These are phyloP conservation scores for Apteryx owenii DNA, from an alignment of 2,113 vertebrate genomes.

Conservation along the genomic window DNA sequence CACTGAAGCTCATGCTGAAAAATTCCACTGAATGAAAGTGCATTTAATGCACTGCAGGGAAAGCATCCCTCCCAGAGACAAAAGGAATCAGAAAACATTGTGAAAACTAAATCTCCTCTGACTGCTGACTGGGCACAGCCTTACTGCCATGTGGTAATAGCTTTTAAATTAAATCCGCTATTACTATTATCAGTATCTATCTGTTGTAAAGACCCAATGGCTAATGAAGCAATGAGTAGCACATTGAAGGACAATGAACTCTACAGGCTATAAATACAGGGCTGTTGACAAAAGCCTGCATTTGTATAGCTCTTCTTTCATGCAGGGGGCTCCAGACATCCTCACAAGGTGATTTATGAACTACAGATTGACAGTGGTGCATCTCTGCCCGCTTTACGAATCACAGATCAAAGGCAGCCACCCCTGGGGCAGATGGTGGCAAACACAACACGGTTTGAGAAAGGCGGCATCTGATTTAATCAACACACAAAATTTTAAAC, in stretches of 20 bases:
- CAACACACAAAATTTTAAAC: neutral
- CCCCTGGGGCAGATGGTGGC: neutral
- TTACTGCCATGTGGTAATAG: neutral
- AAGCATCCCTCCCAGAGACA: neutral
- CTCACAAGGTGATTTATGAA: fast-evolving
- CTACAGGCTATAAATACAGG: neutral
- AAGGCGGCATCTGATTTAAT: neutral
- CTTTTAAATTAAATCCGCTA: neutral
- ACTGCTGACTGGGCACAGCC: neutral
- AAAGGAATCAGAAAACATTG: neutral
- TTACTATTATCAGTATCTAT: fast-evolving
- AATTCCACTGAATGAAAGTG: neutral
- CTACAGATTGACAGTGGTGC: neutral
- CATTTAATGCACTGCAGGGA: neutral
- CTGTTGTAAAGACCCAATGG: neutral
- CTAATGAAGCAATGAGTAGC: neutral
- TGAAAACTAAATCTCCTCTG: neutral
- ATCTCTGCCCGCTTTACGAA: neutral
- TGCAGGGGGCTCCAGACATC: neutral
- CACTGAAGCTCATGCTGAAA: neutral
- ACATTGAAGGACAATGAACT: fast-evolving
- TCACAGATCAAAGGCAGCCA: neutral
- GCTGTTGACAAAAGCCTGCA: fast-evolving
- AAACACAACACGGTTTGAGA: neutral
- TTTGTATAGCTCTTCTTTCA: neutral